These are phyloP conservation scores for Cottoperca gobio DNA, from an alignment of 2,797 vertebrate genomes.

Conservation along the genomic window DNA sequence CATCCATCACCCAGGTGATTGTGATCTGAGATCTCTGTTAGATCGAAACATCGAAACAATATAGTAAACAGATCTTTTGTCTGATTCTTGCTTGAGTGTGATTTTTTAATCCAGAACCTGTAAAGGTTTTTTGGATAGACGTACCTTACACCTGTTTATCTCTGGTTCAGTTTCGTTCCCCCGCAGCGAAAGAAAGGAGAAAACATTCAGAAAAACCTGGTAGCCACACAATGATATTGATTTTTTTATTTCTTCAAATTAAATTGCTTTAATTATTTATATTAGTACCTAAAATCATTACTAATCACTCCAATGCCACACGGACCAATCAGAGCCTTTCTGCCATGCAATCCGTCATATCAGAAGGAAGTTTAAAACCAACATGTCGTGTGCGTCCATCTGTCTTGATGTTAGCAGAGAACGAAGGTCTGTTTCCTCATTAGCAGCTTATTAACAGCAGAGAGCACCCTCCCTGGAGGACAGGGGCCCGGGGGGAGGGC, in stretches of 20 bases:
- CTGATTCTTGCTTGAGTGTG: no score
- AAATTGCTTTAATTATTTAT: neutral
- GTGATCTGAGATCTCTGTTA: no score
- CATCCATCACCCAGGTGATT: no score
- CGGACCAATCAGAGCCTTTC: slow-evolving; percentile 45
- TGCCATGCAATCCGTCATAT: slow-evolving; percentile 63
- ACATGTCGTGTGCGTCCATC: slow-evolving; percentile 78
- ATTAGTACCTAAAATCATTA: neutral
- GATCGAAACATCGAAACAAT: no score
- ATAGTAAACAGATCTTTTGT: no score
- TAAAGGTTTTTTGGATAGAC: no score
- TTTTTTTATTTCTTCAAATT: neutral
- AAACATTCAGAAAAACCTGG: neutral
- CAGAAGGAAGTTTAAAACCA: slow-evolving; percentile 78
- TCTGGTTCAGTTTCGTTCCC: neutral
- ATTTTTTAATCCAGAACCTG: no score
- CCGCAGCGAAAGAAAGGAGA: neutral
- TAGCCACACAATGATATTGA: neutral
- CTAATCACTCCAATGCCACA: neutral
- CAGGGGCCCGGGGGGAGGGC: slow-evolving; percentile 54
- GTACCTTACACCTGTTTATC: no score
- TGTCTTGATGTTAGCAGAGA: slow-evolving; percentile 80
- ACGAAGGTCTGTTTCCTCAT: slow-evolving; percentile 83
- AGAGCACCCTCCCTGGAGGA: slow-evolving; percentile 79
- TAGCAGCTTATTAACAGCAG: slow-evolving; percentile 84